Base-by-base conservation (phyloP, 2,797 vertebrate genomes). In the Halcyon leucocephala region DNA sequence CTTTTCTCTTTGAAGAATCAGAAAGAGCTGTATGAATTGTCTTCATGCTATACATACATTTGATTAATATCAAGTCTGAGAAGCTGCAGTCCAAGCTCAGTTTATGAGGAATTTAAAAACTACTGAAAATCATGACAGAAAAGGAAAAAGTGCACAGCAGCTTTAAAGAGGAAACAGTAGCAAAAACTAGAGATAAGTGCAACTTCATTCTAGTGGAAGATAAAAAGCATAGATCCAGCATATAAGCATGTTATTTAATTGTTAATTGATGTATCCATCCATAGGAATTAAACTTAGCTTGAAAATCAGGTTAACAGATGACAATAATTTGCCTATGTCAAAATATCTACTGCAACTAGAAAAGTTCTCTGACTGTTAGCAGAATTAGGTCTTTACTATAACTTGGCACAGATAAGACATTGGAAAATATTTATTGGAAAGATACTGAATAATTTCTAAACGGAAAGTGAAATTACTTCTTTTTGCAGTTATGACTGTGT, bases 401-500 rank as follows among this genome's bases (percentile, higher is more conserved):
- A 66, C 26, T 69, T 82, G 8, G 6, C 54, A 41, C 6, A 24
- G 24, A 21, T 33, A 81, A 65, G 4, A 25, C 4, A n/a, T 19
- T 20, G 4, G 16, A 85, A 88, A 79, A 39, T 28, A 69, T 5
- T 61, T 46, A 8, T 52, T 80, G 25, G 16, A 65, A 93, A 58
- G 4, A 4, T 69, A 25, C 72, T 21, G 12, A 69, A 4, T 67
- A 58, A 4, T 54, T 84, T 64, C 17, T 12, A 72, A 84, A 71
- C 3, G 9, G 14, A 85, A 69, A 35, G 0, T 0, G 1, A 65
- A 80, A 55, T 31, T 18, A 4, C 12, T 35, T 29, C 7, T 26
- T 81, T 84, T 74, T 78, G 3, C 7, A 58, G 37, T 35, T 66
- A 49, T 41, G 7, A 6, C 12, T 46, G 2, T 19, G 4, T 11